Conservation (phyloP, 2,797 vertebrate genomes). For the Pristis pectinata region DNA sequence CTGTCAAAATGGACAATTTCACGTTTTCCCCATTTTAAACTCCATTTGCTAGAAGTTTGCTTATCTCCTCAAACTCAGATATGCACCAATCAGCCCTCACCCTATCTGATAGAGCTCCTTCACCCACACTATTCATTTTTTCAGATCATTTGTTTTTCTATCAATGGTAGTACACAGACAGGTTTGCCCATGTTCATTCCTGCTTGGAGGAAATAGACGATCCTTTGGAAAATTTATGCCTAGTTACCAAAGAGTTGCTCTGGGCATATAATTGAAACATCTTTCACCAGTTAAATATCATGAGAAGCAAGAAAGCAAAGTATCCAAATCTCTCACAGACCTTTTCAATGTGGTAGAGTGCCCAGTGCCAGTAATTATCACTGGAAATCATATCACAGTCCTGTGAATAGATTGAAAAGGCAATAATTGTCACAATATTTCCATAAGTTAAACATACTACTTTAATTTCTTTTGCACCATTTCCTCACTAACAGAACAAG, state of each 20-base stretch:
- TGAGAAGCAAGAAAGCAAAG: background rate
- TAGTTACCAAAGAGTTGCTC: background rate
- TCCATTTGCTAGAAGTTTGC: too few species aligned
- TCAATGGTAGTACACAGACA: background rate
- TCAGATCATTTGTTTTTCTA: background rate
- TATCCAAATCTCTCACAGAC: constrained; percentile 50
- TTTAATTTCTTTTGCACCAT: background rate
- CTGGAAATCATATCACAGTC: constrained; percentile 72
- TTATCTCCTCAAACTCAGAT: background rate
- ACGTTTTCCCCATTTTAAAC: too few species aligned
- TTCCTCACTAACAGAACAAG: background rate
- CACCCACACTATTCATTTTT: background rate
- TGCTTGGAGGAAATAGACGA: too few species aligned
- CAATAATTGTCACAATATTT: background rate
- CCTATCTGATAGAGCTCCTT: too few species aligned
- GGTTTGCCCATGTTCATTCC: background rate
- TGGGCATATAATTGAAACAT: too few species aligned
- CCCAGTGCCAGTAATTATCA: constrained; percentile 97
- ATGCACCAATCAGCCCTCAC: background rate
- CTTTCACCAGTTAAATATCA: too few species aligned
- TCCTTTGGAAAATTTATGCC: background rate
- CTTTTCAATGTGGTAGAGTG: constrained; percentile 84
- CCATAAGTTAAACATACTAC: background rate
- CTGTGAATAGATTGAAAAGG: constrained; percentile 51
- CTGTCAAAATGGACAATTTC: too few species aligned